These are phyloP conservation scores for Malurus alboscapulatus DNA, from an alignment of 2,113 vertebrate species.

Conservation along the genomic window DNA sequence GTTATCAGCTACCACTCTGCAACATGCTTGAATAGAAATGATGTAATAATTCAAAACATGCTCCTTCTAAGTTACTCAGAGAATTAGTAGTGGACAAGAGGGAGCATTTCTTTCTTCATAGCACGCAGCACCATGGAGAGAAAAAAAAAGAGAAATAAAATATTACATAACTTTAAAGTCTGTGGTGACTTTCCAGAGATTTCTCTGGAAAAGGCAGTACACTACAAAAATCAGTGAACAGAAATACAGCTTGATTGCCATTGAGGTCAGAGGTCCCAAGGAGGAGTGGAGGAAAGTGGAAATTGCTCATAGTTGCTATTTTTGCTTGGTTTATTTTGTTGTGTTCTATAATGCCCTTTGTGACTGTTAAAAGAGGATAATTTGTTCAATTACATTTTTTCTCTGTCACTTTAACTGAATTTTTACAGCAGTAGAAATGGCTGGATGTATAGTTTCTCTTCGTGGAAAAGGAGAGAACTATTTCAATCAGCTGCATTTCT, in stretches of 20 bases:
- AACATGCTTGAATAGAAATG: neutral
- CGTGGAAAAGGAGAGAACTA: neutral
- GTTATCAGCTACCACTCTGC: neutral
- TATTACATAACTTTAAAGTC: neutral
- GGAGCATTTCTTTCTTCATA: neutral
- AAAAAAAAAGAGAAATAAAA: neutral
- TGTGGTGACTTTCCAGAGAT: neutral
- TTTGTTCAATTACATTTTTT: neutral
- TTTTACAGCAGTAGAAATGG: neutral
- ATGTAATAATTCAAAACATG: neutral
- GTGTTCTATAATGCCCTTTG: neutral
- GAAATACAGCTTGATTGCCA: neutral
- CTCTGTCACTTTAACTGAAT: neutral
- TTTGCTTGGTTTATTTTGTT: neutral
- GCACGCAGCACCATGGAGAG: neutral
- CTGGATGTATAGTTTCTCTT: neutral
- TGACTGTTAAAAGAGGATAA: neutral
- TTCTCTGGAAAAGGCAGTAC: neutral
- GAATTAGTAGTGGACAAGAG: neutral
- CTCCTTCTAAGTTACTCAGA: neutral
- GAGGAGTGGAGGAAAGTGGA: neutral
- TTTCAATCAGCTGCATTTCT: conserved; percentile 15
- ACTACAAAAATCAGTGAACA: neutral
- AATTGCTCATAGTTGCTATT: neutral
- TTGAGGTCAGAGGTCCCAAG: neutral